Evolutionary conservation across 1,140 invertebrate species (phyloP).

Genomic region (Drosophila pandora): DNA sequence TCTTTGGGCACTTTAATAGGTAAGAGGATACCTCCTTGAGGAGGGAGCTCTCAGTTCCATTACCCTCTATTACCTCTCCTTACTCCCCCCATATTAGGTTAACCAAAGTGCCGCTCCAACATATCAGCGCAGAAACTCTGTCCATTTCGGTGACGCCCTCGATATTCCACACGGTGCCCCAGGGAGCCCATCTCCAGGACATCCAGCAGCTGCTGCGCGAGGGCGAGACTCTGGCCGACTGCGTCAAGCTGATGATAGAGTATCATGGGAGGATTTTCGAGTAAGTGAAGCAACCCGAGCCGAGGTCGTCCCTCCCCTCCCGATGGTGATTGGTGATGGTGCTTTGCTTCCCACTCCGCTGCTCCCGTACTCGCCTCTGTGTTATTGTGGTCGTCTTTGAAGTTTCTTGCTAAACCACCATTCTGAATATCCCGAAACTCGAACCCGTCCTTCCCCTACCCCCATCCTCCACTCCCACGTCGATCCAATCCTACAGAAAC

Average conservation of each 20-base stretch:
- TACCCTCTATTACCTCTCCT: neutral
- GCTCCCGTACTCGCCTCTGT: slow-evolving; percentile 14
- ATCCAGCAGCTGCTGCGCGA: slow-evolving; percentile 70
- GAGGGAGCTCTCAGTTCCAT: too few relatives aligned
- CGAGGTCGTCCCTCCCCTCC: neutral
- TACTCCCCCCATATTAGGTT: slow-evolving; percentile 11
- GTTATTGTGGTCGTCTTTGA: slow-evolving; percentile 15
- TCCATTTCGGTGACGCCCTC: slow-evolving; percentile 75
- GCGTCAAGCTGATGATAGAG: slow-evolving; percentile 81
- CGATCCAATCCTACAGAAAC: slow-evolving; percentile 60
- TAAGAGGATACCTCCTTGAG: slow-evolving; percentile 21
- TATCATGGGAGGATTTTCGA: slow-evolving; percentile 79
- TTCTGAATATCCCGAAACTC: slow-evolving; percentile 2
- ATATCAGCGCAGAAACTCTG: slow-evolving; percentile 75
- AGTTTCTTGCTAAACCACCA: slow-evolving; percentile 11
- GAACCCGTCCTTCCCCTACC: neutral
- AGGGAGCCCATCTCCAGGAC: slow-evolving; percentile 69
- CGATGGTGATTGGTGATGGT: slow-evolving; percentile 41
- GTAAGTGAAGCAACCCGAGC: slow-evolving; percentile 59
- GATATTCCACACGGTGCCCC: slow-evolving; percentile 76
- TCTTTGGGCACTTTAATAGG: slow-evolving; percentile 78
- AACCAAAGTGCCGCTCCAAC: slow-evolving; percentile 79
- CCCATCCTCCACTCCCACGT: slow-evolving; percentile 1
- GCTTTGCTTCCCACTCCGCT: slow-evolving; percentile 23
- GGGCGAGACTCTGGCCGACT: slow-evolving; percentile 72